These are phyloP conservation scores for Amphiprion percula DNA, from an alignment of 2,113 vertebrate species.

Conservation along the genomic window DNA sequence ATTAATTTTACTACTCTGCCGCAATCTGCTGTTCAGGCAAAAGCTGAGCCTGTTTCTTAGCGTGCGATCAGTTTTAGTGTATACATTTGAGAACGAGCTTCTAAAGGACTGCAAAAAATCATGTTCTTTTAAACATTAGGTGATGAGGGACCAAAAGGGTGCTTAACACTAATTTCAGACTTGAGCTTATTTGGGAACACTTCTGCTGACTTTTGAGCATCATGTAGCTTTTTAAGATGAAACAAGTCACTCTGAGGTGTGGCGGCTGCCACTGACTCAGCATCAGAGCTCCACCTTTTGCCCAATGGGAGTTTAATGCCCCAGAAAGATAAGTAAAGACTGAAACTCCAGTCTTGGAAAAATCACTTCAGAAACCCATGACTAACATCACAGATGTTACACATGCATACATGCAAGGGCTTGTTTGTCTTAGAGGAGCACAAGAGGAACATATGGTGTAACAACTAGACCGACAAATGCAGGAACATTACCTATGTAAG, in stretches of 20 bases:
- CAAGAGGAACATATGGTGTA: not conserved
- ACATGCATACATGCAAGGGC: not conserved
- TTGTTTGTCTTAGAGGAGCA: not conserved
- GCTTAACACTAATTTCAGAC: conserved; percentile 39
- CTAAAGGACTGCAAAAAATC: conserved; percentile 1
- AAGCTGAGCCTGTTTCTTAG: conserved; percentile 2
- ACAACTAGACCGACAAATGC: conserved; percentile 3
- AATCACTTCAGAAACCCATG: not conserved
- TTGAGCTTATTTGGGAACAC: conserved; percentile 20
- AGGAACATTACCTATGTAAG: not conserved
- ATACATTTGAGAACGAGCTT: not conserved
- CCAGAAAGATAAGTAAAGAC: conserved; percentile 10
- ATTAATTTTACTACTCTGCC: conserved; percentile 7
- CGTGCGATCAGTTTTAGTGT: not conserved
- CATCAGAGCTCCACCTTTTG: conserved; percentile 25
- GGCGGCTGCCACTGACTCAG: conserved; percentile 23
- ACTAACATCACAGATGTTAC: conserved; percentile 8
- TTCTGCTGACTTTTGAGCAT: conserved; percentile 47
- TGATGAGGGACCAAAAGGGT: not conserved
- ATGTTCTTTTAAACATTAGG: not conserved
- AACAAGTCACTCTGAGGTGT: conserved; percentile 16
- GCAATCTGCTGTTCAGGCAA: conserved; percentile 10
- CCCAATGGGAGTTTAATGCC: conserved; percentile 18
- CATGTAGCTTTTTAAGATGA: conserved; percentile 9
- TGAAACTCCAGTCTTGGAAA: not conserved